Percentiles rank a stretch among this genome's conserved stretches.
Conservation (phyloP, 2,888 invertebrate species). For the Nymphalis c-album region DNA sequence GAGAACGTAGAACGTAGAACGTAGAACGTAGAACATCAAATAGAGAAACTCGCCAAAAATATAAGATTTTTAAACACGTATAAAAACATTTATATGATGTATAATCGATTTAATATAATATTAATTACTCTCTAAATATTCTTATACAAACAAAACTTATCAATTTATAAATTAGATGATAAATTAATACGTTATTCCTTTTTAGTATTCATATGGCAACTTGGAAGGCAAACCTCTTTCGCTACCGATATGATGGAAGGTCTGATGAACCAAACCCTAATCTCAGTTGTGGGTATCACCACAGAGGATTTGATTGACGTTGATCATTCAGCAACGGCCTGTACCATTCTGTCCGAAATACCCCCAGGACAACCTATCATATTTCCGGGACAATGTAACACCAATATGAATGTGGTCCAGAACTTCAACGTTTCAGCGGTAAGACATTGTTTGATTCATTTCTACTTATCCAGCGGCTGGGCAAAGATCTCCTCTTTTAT, state of each 20-base stretch:
- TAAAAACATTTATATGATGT: too few relatives aligned
- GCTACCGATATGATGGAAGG: conserved; percentile 43
- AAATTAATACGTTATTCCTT: conserved; percentile 18
- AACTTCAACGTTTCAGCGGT: conserved; percentile 55
- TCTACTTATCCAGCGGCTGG: too few relatives aligned
- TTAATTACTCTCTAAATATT: too few relatives aligned
- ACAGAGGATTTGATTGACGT: conserved; percentile 43
- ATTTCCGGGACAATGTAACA: conserved; percentile 61
- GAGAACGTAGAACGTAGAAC: too few relatives aligned
- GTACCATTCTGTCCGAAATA: conserved; percentile 56
- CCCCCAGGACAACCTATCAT: conserved; percentile 54
- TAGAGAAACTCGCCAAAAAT: too few relatives aligned
- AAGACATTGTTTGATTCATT: conserved; percentile 14
- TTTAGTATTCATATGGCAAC: conserved; percentile 65
- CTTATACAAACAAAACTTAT: too few relatives aligned
- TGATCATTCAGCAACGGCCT: conserved; percentile 53
- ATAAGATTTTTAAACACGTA: too few relatives aligned
- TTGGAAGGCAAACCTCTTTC: conserved; percentile 45
- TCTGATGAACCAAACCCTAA: conserved; percentile 48
- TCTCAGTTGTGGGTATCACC: conserved; percentile 44
- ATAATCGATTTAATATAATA: too few relatives aligned
- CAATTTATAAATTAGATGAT: too few relatives aligned
- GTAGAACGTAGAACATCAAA: too few relatives aligned
- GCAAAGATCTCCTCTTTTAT: too few relatives aligned
- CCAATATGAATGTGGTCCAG: conserved; percentile 50